phyloP scores from a whole-genome alignment of 2,797 vertebrate species.

The Spinus olivaceus region DNA sequence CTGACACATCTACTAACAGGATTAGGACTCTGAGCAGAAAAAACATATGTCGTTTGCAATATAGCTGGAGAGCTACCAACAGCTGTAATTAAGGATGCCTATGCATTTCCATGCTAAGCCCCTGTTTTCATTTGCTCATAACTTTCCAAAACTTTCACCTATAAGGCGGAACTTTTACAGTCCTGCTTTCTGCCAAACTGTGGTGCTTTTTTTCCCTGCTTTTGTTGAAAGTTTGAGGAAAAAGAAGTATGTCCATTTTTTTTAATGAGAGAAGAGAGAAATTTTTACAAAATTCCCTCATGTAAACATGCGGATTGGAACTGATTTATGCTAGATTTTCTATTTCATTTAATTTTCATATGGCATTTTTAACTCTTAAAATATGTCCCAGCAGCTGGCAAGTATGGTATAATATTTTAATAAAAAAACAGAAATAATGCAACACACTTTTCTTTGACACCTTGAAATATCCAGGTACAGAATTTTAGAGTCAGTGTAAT shows the following conservation, averaged over 20 bases:
- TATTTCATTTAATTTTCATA: neutral
- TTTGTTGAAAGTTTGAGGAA: conserved; percentile 36
- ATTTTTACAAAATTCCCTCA: neutral
- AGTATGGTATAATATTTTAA: neutral
- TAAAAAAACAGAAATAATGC: neutral
- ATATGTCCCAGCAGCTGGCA: neutral
- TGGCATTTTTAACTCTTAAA: neutral
- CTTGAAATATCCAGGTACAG: neutral
- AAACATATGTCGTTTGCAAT: conserved; percentile 1
- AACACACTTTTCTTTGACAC: neutral
- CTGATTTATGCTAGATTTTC: neutral
- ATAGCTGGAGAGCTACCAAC: conserved; percentile 53
- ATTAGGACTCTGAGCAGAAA: conserved; percentile 33
- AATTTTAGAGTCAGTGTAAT: neutral
- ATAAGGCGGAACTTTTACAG: conserved; percentile 28
- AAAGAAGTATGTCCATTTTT: neutral
- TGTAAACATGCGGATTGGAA: neutral
- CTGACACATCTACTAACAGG: conserved; percentile 49
- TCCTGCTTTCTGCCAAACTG: neutral
- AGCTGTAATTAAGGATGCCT: conserved; percentile 53
- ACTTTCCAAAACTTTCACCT: conserved; percentile 58
- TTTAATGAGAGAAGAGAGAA: conserved; percentile 15
- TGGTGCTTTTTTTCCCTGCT: neutral
- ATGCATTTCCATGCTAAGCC: conserved; percentile 54
- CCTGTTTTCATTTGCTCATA: conserved; percentile 47